These are phyloP conservation scores for Amblyornis subalaris DNA, from an alignment of 2,113 vertebrate genomes.

Conservation along the genomic window DNA sequence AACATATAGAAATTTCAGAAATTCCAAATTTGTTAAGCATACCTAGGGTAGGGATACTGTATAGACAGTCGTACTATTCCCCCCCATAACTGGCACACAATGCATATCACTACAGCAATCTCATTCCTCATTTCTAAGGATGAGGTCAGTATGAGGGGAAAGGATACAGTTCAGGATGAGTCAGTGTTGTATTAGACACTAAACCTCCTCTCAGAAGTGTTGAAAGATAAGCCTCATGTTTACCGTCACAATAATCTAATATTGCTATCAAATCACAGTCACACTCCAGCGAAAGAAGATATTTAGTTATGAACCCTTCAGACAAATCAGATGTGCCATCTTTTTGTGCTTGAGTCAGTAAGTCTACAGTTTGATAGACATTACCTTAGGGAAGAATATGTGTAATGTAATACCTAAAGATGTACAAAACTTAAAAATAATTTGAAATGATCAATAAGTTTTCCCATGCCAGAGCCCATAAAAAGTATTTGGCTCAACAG, in stretches of 20 bases:
- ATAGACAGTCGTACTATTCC: not conserved
- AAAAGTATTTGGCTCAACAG: not conserved
- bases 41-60: not conserved
- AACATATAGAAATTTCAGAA: not conserved
- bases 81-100: accelerated
- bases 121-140: not conserved
- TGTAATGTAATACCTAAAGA: not conserved
- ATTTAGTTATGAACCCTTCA: not conserved
- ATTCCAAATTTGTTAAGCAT: not conserved
- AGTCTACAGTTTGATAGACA: not conserved
- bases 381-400: not conserved
- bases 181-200: not conserved
- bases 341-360: not conserved
- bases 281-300: not conserved
- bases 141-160: not conserved
- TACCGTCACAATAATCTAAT: not conserved
- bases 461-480: not conserved
- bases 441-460: not conserved
- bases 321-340: not conserved
- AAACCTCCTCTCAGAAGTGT: not conserved
- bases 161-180: not conserved
- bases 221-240: not conserved
- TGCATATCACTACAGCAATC: not conserved
- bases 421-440: not conserved
- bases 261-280: not conserved